These are phyloP conservation scores for Caenorhabditis sp. DNA, from an alignment of 2,888 invertebrate species.

Conservation along the genomic window DNA sequence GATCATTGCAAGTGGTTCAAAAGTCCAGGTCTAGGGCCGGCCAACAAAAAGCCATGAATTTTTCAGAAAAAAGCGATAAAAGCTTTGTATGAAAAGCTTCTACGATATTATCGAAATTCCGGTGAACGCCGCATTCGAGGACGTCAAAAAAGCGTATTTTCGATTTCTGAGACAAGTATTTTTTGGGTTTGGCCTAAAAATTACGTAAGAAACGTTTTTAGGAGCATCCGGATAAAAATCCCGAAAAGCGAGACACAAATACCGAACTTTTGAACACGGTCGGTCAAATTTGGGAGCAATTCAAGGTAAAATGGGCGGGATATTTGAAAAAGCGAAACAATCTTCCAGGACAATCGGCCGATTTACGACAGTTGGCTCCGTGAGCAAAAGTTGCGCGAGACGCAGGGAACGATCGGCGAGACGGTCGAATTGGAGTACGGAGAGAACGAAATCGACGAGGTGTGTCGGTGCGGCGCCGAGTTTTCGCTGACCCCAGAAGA, in stretches of 20 bases:
- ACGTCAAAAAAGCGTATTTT: conserved; percentile 74
- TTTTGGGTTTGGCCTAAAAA: background rate
- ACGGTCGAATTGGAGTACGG: conserved; percentile 54
- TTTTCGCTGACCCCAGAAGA: conserved; percentile 59
- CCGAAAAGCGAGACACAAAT: conserved; percentile 20
- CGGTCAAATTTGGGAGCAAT: conserved; percentile 50
- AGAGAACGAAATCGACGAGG: conserved; percentile 58
- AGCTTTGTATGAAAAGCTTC: conserved; percentile 69
- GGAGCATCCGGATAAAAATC: conserved; percentile 73
- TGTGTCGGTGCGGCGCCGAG: conserved; percentile 66
- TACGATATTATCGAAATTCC: conserved; percentile 70
- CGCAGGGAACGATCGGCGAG: conserved; percentile 69
- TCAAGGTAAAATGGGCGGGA: conserved; percentile 39
- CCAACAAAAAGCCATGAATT: no score
- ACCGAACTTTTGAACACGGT: conserved; percentile 42
- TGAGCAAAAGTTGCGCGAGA: conserved; percentile 73
- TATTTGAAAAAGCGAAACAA: conserved; percentile 4
- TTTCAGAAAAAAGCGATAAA: background rate
- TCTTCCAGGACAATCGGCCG: conserved; percentile 16
- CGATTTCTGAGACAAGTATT: conserved; percentile 58
- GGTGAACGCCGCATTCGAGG: conserved; percentile 53
- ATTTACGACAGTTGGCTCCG: conserved; percentile 73
- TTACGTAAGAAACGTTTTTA: conserved; percentile 18
- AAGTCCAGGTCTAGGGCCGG: no score
- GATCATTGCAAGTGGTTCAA: no score